Evolutionary conservation across 2,797 vertebrate species (phyloP).

Genomic region (Merluccius polli): DNA sequence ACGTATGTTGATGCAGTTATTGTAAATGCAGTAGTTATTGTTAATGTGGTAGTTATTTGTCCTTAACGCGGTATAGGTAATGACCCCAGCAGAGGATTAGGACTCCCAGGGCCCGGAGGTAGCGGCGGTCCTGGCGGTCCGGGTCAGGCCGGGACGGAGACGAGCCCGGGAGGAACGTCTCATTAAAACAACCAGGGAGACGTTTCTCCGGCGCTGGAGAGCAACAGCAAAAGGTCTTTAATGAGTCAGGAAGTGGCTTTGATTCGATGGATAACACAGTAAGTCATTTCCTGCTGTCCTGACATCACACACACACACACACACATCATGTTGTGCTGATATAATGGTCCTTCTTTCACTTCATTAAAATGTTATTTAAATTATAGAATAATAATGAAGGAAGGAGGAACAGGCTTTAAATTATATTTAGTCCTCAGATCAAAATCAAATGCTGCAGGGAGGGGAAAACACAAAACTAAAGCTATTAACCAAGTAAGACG

Average conservation of each 20-base stretch:
- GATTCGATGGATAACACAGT: neutral
- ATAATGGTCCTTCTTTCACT: neutral
- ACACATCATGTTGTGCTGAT: too few species aligned
- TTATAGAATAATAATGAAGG: neutral
- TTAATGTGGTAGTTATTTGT: neutral
- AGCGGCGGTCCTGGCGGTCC: neutral
- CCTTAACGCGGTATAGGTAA: neutral
- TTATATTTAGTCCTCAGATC: neutral
- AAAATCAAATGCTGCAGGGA: neutral
- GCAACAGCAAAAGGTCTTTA: neutral
- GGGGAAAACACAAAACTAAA: too few species aligned
- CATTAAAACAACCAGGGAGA: neutral
- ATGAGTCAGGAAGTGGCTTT: neutral
- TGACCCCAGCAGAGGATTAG: neutral
- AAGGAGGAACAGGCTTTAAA: neutral
- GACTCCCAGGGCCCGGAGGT: neutral
- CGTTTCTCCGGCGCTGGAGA: neutral
- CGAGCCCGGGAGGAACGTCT: neutral
- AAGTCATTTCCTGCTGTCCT: neutral
- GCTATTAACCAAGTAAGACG: too few species aligned
- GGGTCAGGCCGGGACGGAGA: neutral
- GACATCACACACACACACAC: neutral
- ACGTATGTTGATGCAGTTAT: neutral
- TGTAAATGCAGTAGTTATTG: neutral
- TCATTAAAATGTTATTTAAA: slow-evolving; percentile 3